Evolutionary conservation across 2,888 invertebrate species (phyloP).

Genomic region (Hecatera dysodea): DNA sequence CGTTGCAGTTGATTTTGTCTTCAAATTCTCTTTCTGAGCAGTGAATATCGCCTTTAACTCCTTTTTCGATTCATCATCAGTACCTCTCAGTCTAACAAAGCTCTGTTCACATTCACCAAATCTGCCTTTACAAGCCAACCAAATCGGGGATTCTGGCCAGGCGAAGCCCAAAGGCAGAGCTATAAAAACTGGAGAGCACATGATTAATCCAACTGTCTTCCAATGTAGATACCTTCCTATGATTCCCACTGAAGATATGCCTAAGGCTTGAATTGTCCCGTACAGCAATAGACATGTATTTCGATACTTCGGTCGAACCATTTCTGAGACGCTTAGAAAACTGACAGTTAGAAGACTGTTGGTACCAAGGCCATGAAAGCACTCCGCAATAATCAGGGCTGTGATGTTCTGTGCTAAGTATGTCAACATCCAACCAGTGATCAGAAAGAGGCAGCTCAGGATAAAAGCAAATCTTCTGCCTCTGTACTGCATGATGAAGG

Average conservation of each 20-base stretch:
- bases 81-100: constrained; percentile 55
- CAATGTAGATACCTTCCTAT: constrained; percentile 56
- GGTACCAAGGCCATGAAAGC: constrained; percentile 58
- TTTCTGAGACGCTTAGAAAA: constrained; percentile 57
- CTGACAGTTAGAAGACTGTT: constrained; percentile 53
- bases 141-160: constrained; percentile 64
- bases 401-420: constrained; percentile 36
- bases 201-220: constrained; percentile 52
- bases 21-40: constrained; percentile 34
- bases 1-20: background rate
- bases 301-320: constrained; percentile 55
- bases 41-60: constrained; percentile 49
- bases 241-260: constrained; percentile 46
- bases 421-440: constrained; percentile 54
- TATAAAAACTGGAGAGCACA: constrained; percentile 44
- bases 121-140: constrained; percentile 58
- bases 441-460: constrained; percentile 51
- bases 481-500: constrained; percentile 56
- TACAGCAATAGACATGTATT: constrained; percentile 47
- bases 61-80: constrained; percentile 49
- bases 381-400: constrained; percentile 50
- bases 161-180: constrained; percentile 41
- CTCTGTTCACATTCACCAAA: constrained; percentile 50
- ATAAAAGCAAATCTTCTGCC: constrained; percentile 60
- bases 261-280: constrained; percentile 42